Evolutionary conservation across 2,113 vertebrate species (phyloP).

Genomic region (Nesogale talazaci): DNA sequence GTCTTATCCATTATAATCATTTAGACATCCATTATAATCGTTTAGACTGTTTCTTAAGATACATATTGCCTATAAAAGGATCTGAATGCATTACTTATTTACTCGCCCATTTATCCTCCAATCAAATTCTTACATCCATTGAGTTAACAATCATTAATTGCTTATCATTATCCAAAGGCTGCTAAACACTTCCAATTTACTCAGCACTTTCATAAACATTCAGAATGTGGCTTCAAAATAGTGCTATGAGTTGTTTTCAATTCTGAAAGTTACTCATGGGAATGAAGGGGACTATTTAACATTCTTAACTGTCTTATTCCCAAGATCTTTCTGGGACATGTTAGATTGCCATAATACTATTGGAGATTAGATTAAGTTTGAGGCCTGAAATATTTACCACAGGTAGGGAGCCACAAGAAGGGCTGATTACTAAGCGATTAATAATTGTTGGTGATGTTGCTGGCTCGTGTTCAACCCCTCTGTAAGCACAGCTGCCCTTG

Average conservation of each 20-base stretch:
- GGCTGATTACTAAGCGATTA: not conserved
- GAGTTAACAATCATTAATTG: not conserved
- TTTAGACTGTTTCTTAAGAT: not conserved
- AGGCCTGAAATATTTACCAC: not conserved
- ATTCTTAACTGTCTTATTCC: not conserved
- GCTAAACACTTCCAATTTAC: not conserved
- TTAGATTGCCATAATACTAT: not conserved
- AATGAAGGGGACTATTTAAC: not conserved
- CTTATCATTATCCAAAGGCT: not conserved
- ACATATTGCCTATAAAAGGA: constrained; percentile 11
- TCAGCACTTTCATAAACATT: not conserved
- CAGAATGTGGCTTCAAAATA: not conserved
- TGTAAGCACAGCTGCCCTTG: not conserved
- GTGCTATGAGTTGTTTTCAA: not conserved
- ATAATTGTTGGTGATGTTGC: not conserved
- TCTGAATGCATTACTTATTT: not conserved
- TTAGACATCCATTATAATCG: not conserved
- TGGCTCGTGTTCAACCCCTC: not conserved
- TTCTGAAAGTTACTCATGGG: constrained; percentile 4
- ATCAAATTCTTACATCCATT: not conserved
- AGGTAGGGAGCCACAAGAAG: not conserved
- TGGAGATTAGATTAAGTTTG: not conserved
- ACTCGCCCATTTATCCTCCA: not conserved
- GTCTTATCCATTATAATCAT: not conserved
- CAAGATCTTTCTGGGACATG: not conserved